These are phyloP conservation scores for Acholoe squamosa DNA, from an alignment of 2,888 invertebrate species.

Conservation along the genomic window DNA sequence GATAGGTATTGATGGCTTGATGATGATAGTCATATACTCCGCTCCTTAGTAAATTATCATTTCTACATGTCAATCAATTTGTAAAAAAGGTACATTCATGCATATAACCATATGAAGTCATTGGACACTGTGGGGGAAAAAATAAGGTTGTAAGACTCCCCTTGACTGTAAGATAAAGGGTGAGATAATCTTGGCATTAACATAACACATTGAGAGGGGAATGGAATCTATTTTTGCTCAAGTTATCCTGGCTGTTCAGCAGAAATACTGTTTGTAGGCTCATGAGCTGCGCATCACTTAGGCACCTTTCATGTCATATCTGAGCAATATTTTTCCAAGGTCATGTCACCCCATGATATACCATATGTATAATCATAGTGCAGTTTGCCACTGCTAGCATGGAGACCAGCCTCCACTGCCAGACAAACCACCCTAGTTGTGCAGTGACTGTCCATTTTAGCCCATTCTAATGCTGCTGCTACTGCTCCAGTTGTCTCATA, in stretches of 20 bases:
- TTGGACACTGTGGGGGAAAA: neutral
- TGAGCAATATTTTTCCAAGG: conserved; percentile 41
- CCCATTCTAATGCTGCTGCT: neutral
- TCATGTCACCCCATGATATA: neutral
- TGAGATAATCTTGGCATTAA: neutral
- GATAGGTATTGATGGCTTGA: conserved; percentile 8
- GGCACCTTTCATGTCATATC: neutral
- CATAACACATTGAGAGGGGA: neutral
- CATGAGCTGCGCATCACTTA: neutral
- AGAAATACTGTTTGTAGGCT: neutral
- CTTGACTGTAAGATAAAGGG: too few relatives aligned
- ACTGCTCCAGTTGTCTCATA: neutral
- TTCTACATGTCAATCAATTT: neutral
- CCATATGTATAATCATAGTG: neutral
- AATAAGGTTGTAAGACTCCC: too few relatives aligned
- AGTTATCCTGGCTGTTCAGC: neutral
- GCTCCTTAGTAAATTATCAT: conserved; percentile 6
- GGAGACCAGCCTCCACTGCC: neutral
- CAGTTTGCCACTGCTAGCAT: neutral
- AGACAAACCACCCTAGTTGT: neutral
- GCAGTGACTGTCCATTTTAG: neutral
- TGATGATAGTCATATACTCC: neutral
- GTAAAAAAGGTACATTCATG: conserved; percentile 14
- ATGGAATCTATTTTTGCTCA: conserved; percentile 29
- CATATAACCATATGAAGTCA: neutral